Percentiles rank a stretch among this genome's conserved stretches.
These are phyloP conservation scores for Gymnobelideus leadbeateri DNA, from an alignment of 2,113 vertebrate species.

Conservation along the genomic window DNA sequence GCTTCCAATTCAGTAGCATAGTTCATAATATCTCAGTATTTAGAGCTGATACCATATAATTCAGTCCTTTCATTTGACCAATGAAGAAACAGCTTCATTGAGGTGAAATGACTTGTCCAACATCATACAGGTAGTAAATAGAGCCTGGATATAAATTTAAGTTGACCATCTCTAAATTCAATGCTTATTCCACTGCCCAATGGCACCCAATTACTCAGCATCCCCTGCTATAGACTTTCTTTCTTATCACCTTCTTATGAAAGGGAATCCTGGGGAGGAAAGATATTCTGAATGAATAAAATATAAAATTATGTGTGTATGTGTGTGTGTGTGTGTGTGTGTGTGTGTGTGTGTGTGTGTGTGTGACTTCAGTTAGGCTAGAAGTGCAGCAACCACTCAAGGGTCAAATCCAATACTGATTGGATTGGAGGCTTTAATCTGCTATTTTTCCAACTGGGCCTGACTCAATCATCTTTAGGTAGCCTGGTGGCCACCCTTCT, in stretches of 20 bases:
- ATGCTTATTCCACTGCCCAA: background rate
- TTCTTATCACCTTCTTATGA: background rate
- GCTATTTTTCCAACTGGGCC: background rate
- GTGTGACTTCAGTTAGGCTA: too few relatives aligned
- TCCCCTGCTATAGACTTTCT: background rate
- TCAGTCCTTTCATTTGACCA: background rate
- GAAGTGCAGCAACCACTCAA: too few relatives aligned
- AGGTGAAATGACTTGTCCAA: background rate
- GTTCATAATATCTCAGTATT: constrained; percentile 30
- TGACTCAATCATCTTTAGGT: background rate
- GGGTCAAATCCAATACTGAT: too few relatives aligned
- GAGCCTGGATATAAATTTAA: background rate
- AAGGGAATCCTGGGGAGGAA: background rate
- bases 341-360: background rate
- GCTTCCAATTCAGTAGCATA: constrained; percentile 32
- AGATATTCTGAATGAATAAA: background rate
- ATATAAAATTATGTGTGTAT: background rate
- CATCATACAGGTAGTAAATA: background rate
- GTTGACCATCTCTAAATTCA: background rate
- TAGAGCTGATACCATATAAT: background rate
- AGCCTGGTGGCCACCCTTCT: background rate
- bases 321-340: too few relatives aligned
- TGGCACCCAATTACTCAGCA: background rate
- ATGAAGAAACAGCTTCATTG: background rate
- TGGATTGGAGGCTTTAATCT: background rate